These are phyloP conservation scores for Lepidurus arcticus DNA, from an alignment of 1,140 invertebrate species.

Conservation along the genomic window DNA sequence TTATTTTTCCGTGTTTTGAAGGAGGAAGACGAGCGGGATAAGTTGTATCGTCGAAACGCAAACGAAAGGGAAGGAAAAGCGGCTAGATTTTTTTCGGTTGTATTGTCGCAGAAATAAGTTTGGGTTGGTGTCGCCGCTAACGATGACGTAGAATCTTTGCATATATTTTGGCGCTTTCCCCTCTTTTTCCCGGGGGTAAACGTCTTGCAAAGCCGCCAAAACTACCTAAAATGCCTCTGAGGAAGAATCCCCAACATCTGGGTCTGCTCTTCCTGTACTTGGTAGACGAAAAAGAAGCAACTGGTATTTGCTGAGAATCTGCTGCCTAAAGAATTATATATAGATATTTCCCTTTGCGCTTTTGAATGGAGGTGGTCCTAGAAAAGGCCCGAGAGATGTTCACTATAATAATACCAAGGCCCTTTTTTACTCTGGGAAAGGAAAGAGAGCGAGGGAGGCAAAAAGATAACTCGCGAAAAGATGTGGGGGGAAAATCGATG, in stretches of 20 bases:
- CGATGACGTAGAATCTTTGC: neutral
- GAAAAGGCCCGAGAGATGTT: too few species aligned
- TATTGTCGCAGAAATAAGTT: constrained; percentile 19
- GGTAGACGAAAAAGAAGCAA: neutral
- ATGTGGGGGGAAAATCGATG: too few species aligned
- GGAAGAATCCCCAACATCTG: neutral
- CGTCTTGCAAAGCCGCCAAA: neutral
- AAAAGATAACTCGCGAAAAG: too few species aligned
- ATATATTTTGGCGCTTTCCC: neutral
- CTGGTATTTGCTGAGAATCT: neutral
- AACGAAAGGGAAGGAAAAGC: neutral
- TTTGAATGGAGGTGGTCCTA: too few species aligned
- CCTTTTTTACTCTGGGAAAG: too few species aligned
- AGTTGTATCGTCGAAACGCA: neutral
- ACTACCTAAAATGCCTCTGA: neutral
- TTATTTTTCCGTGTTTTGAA: neutral
- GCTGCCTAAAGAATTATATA: neutral
- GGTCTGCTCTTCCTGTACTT: neutral
- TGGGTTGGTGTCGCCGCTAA: constrained; percentile 7
- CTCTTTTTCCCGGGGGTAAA: neutral
- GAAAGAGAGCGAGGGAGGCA: too few species aligned
- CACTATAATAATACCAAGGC: too few species aligned
- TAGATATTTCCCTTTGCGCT: too few species aligned
- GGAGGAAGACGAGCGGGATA: neutral
- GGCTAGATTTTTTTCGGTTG: neutral